Evolutionary conservation across 2,888 invertebrate genomes (phyloP).

Genomic region (Napeogenes inachia): DNA sequence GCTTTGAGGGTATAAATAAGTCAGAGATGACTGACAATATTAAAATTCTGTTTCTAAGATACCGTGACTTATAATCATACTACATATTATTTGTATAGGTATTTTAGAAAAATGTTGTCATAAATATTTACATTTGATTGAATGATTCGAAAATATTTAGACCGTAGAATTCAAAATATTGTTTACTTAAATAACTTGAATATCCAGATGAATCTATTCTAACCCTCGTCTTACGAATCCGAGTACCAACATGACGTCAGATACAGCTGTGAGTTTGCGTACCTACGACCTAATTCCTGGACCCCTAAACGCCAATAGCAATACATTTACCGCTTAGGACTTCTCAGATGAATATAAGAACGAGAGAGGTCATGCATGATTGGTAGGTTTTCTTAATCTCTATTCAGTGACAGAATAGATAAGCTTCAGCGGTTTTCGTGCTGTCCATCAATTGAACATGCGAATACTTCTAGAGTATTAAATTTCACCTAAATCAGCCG

Average conservation of each 20-base stretch:
- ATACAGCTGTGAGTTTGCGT: slow-evolving; percentile 32
- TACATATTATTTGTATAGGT: not conserved
- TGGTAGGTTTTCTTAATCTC: slow-evolving; percentile 41
- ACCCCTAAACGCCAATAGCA: slow-evolving; percentile 23
- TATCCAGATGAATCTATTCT: slow-evolving; percentile 10
- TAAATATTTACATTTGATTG: not conserved
- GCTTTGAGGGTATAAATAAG: slow-evolving; percentile 15
- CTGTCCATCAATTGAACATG: slow-evolving; percentile 49
- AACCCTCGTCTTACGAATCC: slow-evolving; percentile 23
- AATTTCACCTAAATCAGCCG: too few relatives aligned
- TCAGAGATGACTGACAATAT: not conserved
- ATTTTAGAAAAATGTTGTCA: not conserved
- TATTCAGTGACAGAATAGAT: slow-evolving; percentile 54
- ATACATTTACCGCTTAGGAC: slow-evolving; percentile 9
- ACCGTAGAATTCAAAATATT: not conserved
- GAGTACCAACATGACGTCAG: slow-evolving; percentile 32
- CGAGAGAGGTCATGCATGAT: slow-evolving; percentile 35
- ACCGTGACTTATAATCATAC: not conserved
- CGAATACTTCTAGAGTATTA: not conserved
- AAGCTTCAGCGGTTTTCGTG: slow-evolving; percentile 47
- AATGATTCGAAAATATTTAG: not conserved
- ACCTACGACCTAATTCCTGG: slow-evolving; percentile 22
- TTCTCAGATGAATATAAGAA: slow-evolving; percentile 13
- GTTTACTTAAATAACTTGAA: slow-evolving; percentile 2
- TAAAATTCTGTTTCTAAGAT: not conserved